These are phyloP conservation scores for Drosophila melanogaster DNA, from an alignment of 1,140 invertebrate species.

Conservation along the genomic window Release_6_plus_ISO1_MT NT_033777.3:24120001-24120500, in stretches of 20 bases:
- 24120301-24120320: conserved; percentile 84
- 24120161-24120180: conserved; percentile 8
- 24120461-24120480: conserved; percentile 42
- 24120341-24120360: conserved; percentile 76
- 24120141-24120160: no score
- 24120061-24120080: no score
- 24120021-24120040: not conserved
- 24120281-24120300: not conserved
- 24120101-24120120: no score
- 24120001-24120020: not conserved
- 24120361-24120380: conserved; percentile 10
- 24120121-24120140: no score
- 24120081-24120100: no score
- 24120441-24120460: conserved; percentile 23
- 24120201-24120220: not conserved
- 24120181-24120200: not conserved
- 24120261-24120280: conserved; percentile 2
- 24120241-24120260: conserved; percentile 51
- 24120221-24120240: conserved; percentile 71
- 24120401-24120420: conserved; percentile 72
- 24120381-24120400: conserved; percentile 35
- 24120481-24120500: conserved; percentile 82
- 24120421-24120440: conserved; percentile 57
- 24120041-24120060: not conserved
- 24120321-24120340: conserved; percentile 84